Evolutionary conservation across 2,888 invertebrate species (phyloP).

Genomic region (Podabrus alpinus): DNA sequence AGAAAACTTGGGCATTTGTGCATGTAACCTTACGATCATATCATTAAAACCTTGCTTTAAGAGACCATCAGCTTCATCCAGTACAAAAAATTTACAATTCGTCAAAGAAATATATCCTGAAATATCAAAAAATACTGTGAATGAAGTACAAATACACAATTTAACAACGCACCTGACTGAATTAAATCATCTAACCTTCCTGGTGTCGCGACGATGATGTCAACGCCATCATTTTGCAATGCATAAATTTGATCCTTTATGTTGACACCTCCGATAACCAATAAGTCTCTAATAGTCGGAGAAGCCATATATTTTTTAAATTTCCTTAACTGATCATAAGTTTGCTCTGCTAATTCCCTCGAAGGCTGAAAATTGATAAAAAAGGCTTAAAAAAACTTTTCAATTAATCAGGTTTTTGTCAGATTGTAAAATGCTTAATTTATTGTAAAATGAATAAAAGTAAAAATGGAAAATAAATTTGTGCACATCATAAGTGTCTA

Average conservation of each 20-base stretch:
- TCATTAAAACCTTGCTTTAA: conserved; percentile 87
- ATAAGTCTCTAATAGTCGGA: conserved; percentile 76
- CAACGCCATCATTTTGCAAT: conserved; percentile 78
- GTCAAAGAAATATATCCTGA: conserved; percentile 77
- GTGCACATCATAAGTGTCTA: no score
- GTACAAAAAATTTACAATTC: conserved; percentile 92
- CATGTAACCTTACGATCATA: conserved; percentile 86
- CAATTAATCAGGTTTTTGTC: no score
- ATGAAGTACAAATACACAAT: neutral
- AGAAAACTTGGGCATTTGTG: conserved; percentile 92
- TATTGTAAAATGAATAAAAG: no score
- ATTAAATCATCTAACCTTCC: conserved; percentile 95
- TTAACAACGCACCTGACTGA: conserved; percentile 63
- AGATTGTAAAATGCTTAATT: no score
- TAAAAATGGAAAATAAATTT: no score
- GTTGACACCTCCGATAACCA: conserved; percentile 90
- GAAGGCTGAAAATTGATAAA: conserved; percentile 73
- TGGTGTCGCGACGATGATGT: conserved; percentile 98
- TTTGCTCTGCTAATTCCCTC: conserved; percentile 95
- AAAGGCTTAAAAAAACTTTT: no score
- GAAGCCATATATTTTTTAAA: conserved; percentile 85
- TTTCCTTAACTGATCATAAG: conserved; percentile 84
- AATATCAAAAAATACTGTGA: conserved; percentile 6
- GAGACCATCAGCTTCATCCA: conserved; percentile 97
- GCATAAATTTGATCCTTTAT: conserved; percentile 87